Conservation (phyloP, 2,113 vertebrate species). For the Engraulis encrasicolus region DNA sequence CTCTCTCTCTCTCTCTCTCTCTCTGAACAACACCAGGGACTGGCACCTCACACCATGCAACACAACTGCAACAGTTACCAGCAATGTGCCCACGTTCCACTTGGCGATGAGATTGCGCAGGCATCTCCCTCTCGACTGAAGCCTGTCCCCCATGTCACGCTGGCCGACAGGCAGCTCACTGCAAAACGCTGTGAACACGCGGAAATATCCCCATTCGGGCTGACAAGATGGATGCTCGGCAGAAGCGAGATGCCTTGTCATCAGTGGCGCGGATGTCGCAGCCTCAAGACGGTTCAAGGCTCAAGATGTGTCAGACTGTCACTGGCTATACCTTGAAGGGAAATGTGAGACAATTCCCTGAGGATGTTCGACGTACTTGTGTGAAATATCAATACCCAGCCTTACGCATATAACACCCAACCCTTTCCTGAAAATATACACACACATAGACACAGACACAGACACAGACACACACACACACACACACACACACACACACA, state of each 20-base stretch:
- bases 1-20: too few species aligned
- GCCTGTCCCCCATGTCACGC: not conserved
- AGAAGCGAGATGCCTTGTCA: not conserved
- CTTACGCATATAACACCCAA: not conserved
- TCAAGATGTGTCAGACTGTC: conserved; percentile 2
- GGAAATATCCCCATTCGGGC: not conserved
- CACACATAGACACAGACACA: too few species aligned
- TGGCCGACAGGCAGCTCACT: not conserved
- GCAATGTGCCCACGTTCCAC: not conserved
- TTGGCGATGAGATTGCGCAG: not conserved
- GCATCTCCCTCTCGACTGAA: not conserved
- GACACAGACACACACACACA: too few species aligned
- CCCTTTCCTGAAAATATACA: not conserved
- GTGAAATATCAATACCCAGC: conserved; percentile 34
- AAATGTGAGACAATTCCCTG: not conserved
- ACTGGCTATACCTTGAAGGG: not conserved
- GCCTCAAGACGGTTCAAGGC: not conserved
- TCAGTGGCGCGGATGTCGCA: not conserved
- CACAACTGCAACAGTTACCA: conserved; percentile 38
- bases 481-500: too few species aligned
- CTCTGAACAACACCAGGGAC: conserved; percentile 43
- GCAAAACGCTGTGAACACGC: too few species aligned
- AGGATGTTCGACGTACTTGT: not conserved
- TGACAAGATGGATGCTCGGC: conserved; percentile 4
- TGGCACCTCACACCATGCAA: conserved; percentile 34